Base-by-base conservation (phyloP, 37 sponge, comb jelly and placozoan species). In the Corticium candelabrum region DNA sequence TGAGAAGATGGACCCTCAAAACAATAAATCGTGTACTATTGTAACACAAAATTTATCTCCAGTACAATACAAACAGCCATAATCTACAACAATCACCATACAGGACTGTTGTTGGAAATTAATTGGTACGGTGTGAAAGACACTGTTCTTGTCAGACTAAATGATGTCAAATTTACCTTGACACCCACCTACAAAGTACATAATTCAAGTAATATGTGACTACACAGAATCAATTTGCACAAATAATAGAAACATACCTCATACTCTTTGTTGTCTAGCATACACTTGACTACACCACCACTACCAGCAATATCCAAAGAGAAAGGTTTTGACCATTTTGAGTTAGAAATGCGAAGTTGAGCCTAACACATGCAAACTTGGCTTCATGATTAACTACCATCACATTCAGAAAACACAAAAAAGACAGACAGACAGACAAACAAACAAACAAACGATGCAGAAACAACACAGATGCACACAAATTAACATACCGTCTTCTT, bases 111-210 rank as follows among this genome's bases (percentile, higher is more conserved):
- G 62, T 94, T 94, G 67, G 80, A 74, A 1, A 94, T 37, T 2
- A 94, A 80, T 71, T 88, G 86, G 80, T 88, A 94, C 21, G 95
- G 91, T n/a, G 95, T 83, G 39, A 94, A 37, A 34, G 77, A 77
- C 5, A 94, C 87, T 27, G 90, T 76, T 78, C 89, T 90, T n/a
- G 85, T 88, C 38, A 94, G 83, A 7, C 84, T 79, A 27, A 88
- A 91, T n/a, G 84, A 74, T n/a, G 91, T 87, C 38, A 92, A 77
- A 4, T 74, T 50, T 0, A 86, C 77, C 38, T 78, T 77, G 31
- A 92, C 85, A 2, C 93, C 93, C 81, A 92, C 84, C 93, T 92
- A 78, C 4, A 75, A 50, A 50, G 11, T 21, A 50, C 62, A 50
- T 21, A 50, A 50, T 50, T 50, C 21, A 11, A 11, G 15, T 50